These are phyloP conservation scores for Okapia johnstoni DNA, from an alignment of 2,113 vertebrate species.

Conservation along the genomic window DNA sequence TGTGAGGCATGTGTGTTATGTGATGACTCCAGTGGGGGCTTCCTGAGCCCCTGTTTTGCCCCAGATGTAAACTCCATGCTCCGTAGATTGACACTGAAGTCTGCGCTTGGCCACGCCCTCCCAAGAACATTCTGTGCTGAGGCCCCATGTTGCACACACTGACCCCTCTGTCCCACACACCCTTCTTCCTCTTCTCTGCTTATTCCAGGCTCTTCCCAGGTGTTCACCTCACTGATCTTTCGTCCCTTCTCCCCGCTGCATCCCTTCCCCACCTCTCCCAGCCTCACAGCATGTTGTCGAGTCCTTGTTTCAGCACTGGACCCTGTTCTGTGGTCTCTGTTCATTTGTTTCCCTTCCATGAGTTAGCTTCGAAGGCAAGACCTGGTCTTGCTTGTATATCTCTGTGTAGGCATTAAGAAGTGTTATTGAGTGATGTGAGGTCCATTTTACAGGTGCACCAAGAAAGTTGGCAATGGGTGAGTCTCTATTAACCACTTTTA, in stretches of 20 bases:
- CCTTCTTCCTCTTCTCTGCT: not conserved
- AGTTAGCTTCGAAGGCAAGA: not conserved
- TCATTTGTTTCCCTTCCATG: not conserved
- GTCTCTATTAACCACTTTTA: not conserved
- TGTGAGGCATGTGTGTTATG: accelerated
- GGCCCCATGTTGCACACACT: not conserved
- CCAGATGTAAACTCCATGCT: not conserved
- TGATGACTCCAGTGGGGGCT: accelerated
- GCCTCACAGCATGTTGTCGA: not conserved
- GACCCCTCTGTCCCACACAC: accelerated
- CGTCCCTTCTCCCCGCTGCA: not conserved
- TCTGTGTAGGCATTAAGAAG: not conserved
- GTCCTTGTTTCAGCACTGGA: not conserved
- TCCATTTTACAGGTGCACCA: not conserved
- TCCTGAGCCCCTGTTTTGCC: not conserved
- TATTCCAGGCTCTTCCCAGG: not conserved
- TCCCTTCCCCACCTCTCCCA: accelerated
- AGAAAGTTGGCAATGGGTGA: not conserved
- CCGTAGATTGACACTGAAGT: not conserved
- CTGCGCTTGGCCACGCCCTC: accelerated
- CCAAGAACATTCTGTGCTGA: not conserved
- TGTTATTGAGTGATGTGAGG: not conserved
- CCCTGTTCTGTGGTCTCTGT: accelerated
- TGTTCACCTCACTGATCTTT: too few species aligned
- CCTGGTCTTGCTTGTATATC: not conserved